Evolutionary conservation across 2,797 vertebrate genomes (phyloP), one percentile per base, ranked within the genome.

Genomic region (Heteromormyrus szaboi): DNA sequence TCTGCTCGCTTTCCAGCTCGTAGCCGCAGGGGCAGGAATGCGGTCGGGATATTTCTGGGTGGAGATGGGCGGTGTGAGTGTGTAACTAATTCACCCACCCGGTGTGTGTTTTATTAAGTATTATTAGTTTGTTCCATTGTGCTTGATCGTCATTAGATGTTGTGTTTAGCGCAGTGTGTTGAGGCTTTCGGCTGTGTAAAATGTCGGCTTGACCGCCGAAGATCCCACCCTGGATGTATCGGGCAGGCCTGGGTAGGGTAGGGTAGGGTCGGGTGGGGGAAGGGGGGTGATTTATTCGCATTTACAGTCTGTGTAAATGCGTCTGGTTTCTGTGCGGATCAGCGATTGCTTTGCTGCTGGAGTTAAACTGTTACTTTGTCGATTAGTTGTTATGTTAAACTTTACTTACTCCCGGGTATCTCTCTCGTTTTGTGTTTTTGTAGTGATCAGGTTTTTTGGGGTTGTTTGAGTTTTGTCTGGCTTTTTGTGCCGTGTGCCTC

Each of bases 1-100:
- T 87, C 19, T 12, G 12, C 25, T 33, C 33, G 37, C 29, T 56
- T 48, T 89, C 65, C 84, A 29, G 25, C 11, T 9, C 65, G 76
- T 51, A 14, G 85, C 76, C 33, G 29, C 19, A 59, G 86, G 44
- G 41, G 68, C n/a, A 17, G 89, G 76, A 87, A 84, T 41, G 86
- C 29, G 44, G 4, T 29, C 29, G 29, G 85, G 29, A n/a, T 87
- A 62, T 87, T 87, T 33, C 50, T 87, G 72, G 89, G 89, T 89
- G 89, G 37, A 86, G 86, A 25, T 68, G 11, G 25, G 11, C 3
- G 25, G 9, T 68, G 11, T 29, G 62, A 4, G 62, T 12, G 25
- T 29, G 62, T 68, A 33, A 68, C 25, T 25, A 12, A 29, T 12
- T n/a, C 11, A 19, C 19, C 9, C 51, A 4, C 22, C 11, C 25